Evolutionary conservation across 1,140 invertebrate species (phyloP), one percentile per base, ranked within the genome.

Genomic region (Adelges cooleyi): DNA sequence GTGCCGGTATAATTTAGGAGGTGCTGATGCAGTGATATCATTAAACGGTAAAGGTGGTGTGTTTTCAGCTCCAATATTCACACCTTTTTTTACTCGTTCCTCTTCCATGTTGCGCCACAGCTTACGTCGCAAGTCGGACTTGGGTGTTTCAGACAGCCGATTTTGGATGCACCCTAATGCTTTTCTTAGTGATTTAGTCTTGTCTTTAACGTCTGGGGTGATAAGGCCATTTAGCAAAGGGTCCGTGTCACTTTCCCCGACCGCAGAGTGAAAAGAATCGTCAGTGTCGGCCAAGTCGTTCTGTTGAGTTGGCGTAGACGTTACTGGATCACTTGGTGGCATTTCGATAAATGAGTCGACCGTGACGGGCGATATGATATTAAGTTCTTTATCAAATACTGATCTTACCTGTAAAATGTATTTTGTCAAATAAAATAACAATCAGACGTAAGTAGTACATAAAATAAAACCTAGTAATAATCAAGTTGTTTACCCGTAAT

Each of bases 31-130:
- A 48, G 56, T 46, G 0, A 46, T 22, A 13, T 62, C 42, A 10
- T n/a, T 62, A 33, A 62, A 62, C 1, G 56, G 44, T 18, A 48
- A 20, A 18, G 44, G 56, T 20, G 56, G 56, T 33, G 56, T 62
- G 46, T 62, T 62, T 62, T 62, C 56, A 20, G 27, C 9, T 44
- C 40, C 54, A 2, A 17, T 17, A 27, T 27, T 59, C 5, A 18
- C 18, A 18, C 25, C 25, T 22, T 62, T 46, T 62, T 48, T 62
- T 1, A 25, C 25, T 33, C 56, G 18, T 62, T 62, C 56, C 3
- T 62, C 56, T n/a, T 62, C 42, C 56, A 62, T 62, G 42, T 62
- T 62, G 6, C 56, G 56, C 56, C 56, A 62, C 44, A 62, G 56
- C 20, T 62, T 62, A 48, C 42, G 56, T n/a, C 56, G 38, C 56